Percentiles rank a stretch among this genome's conserved stretches.
phyloP scores from a whole-genome alignment of 2,113 vertebrate genomes.

The Tenrec ecaudatus region DNA sequence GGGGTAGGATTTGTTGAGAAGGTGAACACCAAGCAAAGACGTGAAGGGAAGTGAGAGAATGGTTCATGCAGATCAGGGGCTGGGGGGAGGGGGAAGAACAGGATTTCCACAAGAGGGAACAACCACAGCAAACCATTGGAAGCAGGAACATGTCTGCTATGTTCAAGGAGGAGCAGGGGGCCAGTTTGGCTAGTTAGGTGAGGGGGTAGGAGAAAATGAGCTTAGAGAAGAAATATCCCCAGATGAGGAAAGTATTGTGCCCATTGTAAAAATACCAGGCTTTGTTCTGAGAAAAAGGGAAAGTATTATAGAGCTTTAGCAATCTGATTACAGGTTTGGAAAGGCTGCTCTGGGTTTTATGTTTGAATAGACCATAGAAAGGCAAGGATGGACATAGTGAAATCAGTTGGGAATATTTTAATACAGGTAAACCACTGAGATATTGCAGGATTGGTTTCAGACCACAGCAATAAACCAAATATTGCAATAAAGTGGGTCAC shows the following conservation, averaged over 20 bases:
- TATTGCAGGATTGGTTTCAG: too few relatives aligned
- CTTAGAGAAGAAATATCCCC: neutral
- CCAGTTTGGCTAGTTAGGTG: too few relatives aligned
- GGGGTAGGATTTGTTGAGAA: too few relatives aligned
- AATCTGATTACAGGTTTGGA: neutral
- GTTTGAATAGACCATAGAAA: neutral
- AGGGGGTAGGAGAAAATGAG: neutral
- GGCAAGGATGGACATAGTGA: too few relatives aligned
- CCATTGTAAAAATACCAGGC: neutral
- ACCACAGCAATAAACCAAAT: too few relatives aligned
- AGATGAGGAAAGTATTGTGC: neutral
- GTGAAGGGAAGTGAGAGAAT: too few relatives aligned
- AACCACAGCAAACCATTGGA: fast-evolving
- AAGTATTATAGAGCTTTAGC: neutral
- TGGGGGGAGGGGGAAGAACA: too few relatives aligned
- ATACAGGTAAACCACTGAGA: too few relatives aligned
- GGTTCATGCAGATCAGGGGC: too few relatives aligned
- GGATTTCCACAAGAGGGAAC: neutral
- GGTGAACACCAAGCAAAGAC: neutral
- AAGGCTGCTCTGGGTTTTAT: neutral
- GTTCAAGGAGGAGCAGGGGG: neutral
- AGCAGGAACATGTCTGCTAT: fast-evolving
- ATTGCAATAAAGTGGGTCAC: too few relatives aligned
- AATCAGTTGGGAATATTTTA: neutral
- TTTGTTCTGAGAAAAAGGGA: too few relatives aligned